These are phyloP conservation scores for Ammodramus savannarum DNA, from an alignment of 2,113 vertebrate genomes.

Conservation along the genomic window DNA sequence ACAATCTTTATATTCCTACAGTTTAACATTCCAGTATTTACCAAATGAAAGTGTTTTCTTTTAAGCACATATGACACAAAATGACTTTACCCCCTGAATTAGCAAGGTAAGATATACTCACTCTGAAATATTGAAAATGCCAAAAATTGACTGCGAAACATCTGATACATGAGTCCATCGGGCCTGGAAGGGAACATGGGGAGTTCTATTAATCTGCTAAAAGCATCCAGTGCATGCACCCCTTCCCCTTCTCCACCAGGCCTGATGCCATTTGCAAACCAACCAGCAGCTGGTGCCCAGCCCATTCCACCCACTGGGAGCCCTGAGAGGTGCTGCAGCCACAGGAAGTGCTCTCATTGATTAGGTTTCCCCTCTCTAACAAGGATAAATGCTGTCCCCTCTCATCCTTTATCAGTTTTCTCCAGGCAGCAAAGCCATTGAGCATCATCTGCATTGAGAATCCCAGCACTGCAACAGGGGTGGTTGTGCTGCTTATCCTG, in stretches of 20 bases:
- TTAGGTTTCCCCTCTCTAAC: background rate
- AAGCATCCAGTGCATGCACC: background rate
- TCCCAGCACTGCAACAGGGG: background rate
- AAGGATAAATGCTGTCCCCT: background rate
- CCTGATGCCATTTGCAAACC: background rate
- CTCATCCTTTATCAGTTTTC: background rate
- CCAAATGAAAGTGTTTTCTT: background rate
- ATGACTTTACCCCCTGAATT: background rate
- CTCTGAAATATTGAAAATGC: constrained; percentile 98
- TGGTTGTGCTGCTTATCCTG: background rate
- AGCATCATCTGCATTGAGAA: background rate
- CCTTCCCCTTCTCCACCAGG: background rate
- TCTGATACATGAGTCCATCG: constrained; percentile 92
- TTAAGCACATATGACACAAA: rapidly evolving
- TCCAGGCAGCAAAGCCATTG: background rate
- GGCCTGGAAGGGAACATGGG: constrained; percentile 78
- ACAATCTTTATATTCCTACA: background rate
- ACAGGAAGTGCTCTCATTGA: background rate
- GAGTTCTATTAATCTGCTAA: background rate
- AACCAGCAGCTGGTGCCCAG: background rate
- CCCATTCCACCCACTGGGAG: background rate
- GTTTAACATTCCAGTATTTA: background rate
- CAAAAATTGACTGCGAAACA: constrained; percentile 95
- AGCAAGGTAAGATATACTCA: constrained; percentile 71
- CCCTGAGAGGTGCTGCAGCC: background rate